These are phyloP conservation scores for Rhynchopsitta pachyrhyncha DNA, from an alignment of 2,113 vertebrate species.

Conservation along the genomic window DNA sequence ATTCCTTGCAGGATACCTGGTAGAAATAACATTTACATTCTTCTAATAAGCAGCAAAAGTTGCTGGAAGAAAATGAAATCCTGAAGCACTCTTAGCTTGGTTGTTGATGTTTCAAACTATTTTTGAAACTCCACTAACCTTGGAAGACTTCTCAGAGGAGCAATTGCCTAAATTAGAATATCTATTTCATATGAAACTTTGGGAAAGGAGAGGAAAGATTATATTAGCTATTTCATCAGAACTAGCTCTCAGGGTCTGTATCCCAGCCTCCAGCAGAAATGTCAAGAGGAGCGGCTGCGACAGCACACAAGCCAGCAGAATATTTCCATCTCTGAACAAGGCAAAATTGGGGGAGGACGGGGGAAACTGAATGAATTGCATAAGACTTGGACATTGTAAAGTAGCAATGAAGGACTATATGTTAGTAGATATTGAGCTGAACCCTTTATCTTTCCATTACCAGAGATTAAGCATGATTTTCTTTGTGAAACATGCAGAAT, in stretches of 20 bases:
- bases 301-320: slow-evolving; percentile 18
- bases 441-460: neutral
- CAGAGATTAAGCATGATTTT: neutral
- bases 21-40: neutral
- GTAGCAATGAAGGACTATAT: neutral
- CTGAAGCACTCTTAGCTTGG: neutral
- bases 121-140: slow-evolving; percentile 38
- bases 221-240: slow-evolving; percentile 51
- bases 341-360: neutral
- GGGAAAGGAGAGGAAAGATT: slow-evolving; percentile 53
- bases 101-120: slow-evolving; percentile 19
- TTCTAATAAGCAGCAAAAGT: neutral
- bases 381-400: neutral
- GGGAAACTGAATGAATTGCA: neutral
- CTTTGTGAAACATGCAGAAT: neutral
- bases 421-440: neutral
- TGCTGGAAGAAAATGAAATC: slow-evolving; percentile 21
- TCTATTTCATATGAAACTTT: slow-evolving; percentile 50
- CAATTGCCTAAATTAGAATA: slow-evolving; percentile 31
- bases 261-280: slow-evolving; percentile 52
- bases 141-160: slow-evolving; percentile 43
- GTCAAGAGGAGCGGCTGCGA: slow-evolving; percentile 54
- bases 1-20: neutral
- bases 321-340: slow-evolving; percentile 11
- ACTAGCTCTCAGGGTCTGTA: slow-evolving; percentile 5